These are phyloP conservation scores for Carassius carassius DNA, from an alignment of 2,113 vertebrate species.

Conservation along the genomic window DNA sequence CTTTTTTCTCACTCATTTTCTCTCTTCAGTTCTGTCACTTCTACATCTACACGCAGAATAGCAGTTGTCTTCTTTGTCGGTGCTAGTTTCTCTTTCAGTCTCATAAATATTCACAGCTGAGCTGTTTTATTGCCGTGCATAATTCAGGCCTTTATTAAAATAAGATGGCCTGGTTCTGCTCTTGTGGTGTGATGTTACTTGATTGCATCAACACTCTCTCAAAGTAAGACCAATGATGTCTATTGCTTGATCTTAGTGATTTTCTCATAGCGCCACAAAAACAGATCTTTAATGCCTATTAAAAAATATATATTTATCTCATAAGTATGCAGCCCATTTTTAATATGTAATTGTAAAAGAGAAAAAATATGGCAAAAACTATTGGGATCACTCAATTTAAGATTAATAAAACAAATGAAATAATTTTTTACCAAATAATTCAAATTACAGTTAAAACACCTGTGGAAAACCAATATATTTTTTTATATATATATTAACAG, in stretches of 20 bases:
- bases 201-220: not conserved
- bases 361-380: too few species aligned
- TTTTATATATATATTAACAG: too few species aligned
- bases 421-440: too few species aligned
- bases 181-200: slow-evolving; percentile 22
- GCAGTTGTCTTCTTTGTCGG: slow-evolving; percentile 20
- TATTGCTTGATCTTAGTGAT: not conserved
- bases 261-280: not conserved
- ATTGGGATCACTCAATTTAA: too few species aligned
- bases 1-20: slow-evolving; percentile 13
- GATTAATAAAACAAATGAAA: too few species aligned
- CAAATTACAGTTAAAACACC: too few species aligned
- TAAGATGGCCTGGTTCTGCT: slow-evolving; percentile 44
- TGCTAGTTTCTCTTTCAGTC: slow-evolving; percentile 39
- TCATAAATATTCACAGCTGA: slow-evolving; percentile 62
- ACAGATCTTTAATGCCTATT: not conserved
- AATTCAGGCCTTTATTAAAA: slow-evolving; percentile 66
- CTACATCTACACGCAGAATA: slow-evolving; percentile 15
- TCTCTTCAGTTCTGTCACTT: slow-evolving; percentile 22
- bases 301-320: too few species aligned
- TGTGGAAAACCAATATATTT: too few species aligned
- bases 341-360: too few species aligned
- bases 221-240: not conserved
- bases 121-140: slow-evolving; percentile 62
- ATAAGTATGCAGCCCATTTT: too few species aligned